phyloP scores from a whole-genome alignment of 2,113 vertebrate genomes.

The Nematolebias whitei region DNA sequence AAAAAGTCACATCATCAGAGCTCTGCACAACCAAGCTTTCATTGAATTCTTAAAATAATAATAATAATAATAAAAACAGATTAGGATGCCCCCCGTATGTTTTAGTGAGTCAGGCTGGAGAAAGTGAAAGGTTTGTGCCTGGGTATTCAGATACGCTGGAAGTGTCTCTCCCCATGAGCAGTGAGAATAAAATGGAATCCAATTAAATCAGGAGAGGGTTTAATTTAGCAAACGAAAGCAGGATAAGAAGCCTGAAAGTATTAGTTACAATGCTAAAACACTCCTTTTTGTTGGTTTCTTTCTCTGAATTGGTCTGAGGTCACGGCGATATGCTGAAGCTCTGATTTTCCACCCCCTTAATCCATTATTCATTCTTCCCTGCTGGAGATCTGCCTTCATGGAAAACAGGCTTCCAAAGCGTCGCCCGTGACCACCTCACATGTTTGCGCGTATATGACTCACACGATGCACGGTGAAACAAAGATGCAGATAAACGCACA shows the following conservation, averaged over 20 bases:
- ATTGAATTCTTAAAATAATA: constrained; percentile 34
- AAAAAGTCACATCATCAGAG: constrained; percentile 38
- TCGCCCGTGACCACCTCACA: constrained; percentile 36
- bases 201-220: constrained; percentile 66
- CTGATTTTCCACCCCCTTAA: constrained; percentile 69
- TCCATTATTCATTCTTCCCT: constrained; percentile 79
- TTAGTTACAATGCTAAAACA: constrained; percentile 58
- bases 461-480: constrained; percentile 29
- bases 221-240: constrained; percentile 69
- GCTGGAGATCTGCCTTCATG: constrained; percentile 62
- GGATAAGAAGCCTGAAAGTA: constrained; percentile 51
- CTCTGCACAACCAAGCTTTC: constrained; percentile 25
- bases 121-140: constrained; percentile 41
- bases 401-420: constrained; percentile 70
- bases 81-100: not conserved
- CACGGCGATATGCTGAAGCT: constrained; percentile 63
- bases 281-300: constrained; percentile 49
- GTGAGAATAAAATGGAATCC: constrained; percentile 51
- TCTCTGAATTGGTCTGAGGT: constrained; percentile 64
- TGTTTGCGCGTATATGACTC: constrained; percentile 16
- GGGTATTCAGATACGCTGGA: constrained; percentile 51
- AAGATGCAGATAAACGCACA: constrained; percentile 18
- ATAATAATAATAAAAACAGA: not conserved
- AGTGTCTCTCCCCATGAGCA: constrained; percentile 65
- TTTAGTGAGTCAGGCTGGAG: constrained; percentile 35